Base-by-base conservation (phyloP, 2,797 vertebrate species). In the Triplophysa bombifrons region DNA sequence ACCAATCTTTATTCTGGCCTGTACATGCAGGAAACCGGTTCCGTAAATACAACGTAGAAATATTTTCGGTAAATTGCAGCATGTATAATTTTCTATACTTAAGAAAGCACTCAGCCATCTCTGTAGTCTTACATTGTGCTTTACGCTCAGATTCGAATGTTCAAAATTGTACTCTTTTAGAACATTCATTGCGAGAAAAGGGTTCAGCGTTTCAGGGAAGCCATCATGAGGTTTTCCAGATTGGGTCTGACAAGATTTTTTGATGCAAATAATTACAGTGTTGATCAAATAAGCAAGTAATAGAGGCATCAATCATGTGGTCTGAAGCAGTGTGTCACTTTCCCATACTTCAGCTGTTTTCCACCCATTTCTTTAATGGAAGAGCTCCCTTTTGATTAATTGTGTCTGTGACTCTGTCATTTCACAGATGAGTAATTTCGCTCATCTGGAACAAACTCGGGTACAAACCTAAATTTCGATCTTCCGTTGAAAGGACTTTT, bases 191-290 rank as follows among this genome's bases (percentile, higher is more conserved):
- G 65, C 16, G 55, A 8, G 58, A 53, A 41, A 65, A 41, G 34
- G 19, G 63, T 65, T 83, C 84, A 12, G 30, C 8, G 30, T 34
- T 20, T 65, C 19, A 41, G 76, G 60, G 80, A 76, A 76, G 85
- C 80, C 82, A 83, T 80, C 72, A 78, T 77, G 80, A 50, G 81
- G 82, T 83, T 51, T 34, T 63, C 81, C 83, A 88, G 86, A 90
- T 89, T 88, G 85, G 86, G 81, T 72, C 82, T 86, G 90, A 88
- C 90, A 86, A 89, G 86, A 84, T 89, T 86, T 89, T 88, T 87
- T 89, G 87, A 90, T 91, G 86, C 86, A 88, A 89, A 88, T 90
- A 91, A 93, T 92, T 90, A 88, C 84, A 84, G 83, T 82, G 78
- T 84, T 87, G 86, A 91, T 91, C 86, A 90, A 91, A 89, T 90